Evolutionary conservation across 2,888 invertebrate genomes (phyloP), one percentile per base, ranked within the genome.

Genomic region (Chrysomela aeneicollis): DNA sequence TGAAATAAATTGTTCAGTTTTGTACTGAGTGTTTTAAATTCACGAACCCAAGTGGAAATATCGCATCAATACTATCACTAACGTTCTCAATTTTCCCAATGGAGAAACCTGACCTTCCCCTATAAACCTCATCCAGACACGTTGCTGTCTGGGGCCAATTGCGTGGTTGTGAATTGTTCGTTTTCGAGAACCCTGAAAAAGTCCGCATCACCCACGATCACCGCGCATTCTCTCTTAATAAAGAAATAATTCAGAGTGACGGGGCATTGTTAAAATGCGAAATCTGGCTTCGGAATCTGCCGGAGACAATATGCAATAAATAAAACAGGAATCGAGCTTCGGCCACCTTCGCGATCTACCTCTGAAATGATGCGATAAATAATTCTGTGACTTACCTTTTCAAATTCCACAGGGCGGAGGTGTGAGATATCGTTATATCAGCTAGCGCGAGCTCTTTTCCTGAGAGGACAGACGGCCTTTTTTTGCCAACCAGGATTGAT

Each of bases 231-330:
- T 47, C 58, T 63, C 63, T 61, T 66, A 60, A 66, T 66, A 63
- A 53, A 66, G 66, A 66, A 63, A 66, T 66, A 63, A 63, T 63
- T 66, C 66, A 63, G 57, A 32, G 18, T 46, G 60, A 66, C 63
- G 47, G 35, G 35, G 57, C 60, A 63, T 63, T 66, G 66, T 66
- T 65, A 61, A 63, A 59, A 59, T 63, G 42, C 51, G 35, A 52
- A 61, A 66, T 58, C 47, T 30, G 53, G 52, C 47, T 58, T 63
- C 66, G 63, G 60, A 66, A 66, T 66, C 63, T 57, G 47, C 12
- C 57, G 4, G 60, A 63, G 63, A 66, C 66, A 66, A 66, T 66
- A 66, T 60, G 63, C 60, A 66, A 66, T 66, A 66, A 66, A 66
- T 66, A 66, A 66, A 58, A 55, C 57, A 60, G 60, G 63, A 42